Conservation (phyloP, 2,888 invertebrate species). For the Tanytarsus gracilentus region DNA sequence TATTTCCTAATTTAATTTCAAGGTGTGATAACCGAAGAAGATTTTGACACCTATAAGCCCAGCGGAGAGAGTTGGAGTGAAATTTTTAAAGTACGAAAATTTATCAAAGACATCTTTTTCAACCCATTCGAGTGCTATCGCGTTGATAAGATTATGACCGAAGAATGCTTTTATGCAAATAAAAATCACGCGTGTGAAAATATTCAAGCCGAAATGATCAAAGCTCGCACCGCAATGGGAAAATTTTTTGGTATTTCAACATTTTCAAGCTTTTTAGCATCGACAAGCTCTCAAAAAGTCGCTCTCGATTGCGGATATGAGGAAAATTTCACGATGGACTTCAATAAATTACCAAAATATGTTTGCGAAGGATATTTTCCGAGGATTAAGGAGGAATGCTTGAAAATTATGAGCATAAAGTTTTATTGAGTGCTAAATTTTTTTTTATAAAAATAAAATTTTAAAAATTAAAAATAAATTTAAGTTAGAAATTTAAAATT, state of each 20-base stretch:
- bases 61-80: constrained; percentile 7
- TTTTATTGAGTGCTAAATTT: neutral
- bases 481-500: neutral
- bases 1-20: too few relatives aligned
- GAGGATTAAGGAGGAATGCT: constrained; percentile 1
- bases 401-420: constrained; percentile 18
- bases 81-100: neutral
- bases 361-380: neutral
- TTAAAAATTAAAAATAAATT: neutral
- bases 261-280: neutral
- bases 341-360: neutral
- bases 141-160: constrained; percentile 9
- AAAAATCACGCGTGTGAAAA: neutral
- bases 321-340: constrained; percentile 10
- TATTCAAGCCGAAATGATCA: constrained; percentile 9
- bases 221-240: neutral
- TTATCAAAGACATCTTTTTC: constrained; percentile 3
- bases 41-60: constrained; percentile 10
- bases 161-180: neutral
- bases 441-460: neutral
- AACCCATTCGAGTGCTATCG: constrained; percentile 2
- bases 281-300: constrained; percentile 4
- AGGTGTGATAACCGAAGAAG: neutral
- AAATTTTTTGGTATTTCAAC: neutral
- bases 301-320: neutral